A percentile compares a stretch with the other conserved stretches of the same genome.
Evolutionary conservation across 2,888 invertebrate genomes (phyloP).

Genomic region (Eremobia ochroleuca): DNA sequence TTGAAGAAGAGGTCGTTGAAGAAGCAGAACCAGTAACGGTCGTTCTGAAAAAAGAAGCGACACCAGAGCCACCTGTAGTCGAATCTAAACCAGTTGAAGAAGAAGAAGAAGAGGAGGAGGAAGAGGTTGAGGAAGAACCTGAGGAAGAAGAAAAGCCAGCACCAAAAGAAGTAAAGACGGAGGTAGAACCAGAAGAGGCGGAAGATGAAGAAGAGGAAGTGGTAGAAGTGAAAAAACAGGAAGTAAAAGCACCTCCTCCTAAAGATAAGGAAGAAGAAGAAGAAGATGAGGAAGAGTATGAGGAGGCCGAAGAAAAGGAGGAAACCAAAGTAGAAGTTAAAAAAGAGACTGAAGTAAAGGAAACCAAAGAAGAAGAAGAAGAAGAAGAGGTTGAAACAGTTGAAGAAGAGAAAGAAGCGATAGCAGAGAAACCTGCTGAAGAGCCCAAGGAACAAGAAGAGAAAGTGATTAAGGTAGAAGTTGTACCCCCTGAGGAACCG

Average conservation of each 20-base stretch:
- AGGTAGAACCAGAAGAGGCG: conserved; percentile 43
- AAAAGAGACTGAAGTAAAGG: conserved; percentile 37
- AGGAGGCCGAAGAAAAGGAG: conserved; percentile 51
- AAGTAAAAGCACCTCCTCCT: conserved; percentile 17
- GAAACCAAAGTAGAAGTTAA: conserved; percentile 34
- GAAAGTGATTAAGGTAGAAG: conserved; percentile 54
- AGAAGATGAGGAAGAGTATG: conserved; percentile 68
- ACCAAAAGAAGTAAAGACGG: conserved; percentile 27
- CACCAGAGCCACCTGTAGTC: conserved; percentile 49
- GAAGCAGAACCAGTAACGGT: conserved; percentile 71
- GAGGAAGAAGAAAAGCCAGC: conserved; percentile 38
- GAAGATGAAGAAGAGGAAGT: conserved; percentile 43
- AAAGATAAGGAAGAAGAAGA: conserved; percentile 54
- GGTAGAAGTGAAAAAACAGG: conserved; percentile 43
- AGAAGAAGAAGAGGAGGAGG: conserved; percentile 47
- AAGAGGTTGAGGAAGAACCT: conserved; percentile 37
- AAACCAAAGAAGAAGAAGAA: conserved; percentile 32
- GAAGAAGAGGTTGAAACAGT: conserved; percentile 38
- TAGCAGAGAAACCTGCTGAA: conserved; percentile 47
- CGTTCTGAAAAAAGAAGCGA: conserved; percentile 68
- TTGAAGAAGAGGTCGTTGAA: conserved; percentile 59
- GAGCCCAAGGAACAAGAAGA: conserved; percentile 60
- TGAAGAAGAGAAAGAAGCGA: conserved; percentile 57
- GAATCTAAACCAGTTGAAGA: conserved; percentile 51
- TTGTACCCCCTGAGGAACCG: conserved; percentile 45